Percentiles rank a stretch among this genome's conserved stretches.
These are phyloP conservation scores for Physella acuta DNA, from an alignment of 1,140 invertebrate genomes.

Conservation along the genomic window DNA sequence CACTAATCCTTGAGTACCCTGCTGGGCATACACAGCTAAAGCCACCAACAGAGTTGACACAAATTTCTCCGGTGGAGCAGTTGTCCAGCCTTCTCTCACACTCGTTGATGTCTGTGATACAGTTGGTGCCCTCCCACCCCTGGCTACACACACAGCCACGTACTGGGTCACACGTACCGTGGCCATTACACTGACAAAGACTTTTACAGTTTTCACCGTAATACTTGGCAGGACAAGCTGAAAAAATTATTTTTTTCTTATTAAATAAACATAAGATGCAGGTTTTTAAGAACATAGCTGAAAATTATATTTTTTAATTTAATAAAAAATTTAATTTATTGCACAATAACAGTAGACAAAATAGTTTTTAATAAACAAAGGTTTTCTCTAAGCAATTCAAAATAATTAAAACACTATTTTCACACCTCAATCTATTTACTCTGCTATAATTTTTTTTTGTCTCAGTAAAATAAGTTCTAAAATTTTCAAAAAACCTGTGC, in stretches of 20 bases:
- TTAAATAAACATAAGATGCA: background rate
- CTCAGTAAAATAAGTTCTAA: no score
- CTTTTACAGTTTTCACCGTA: background rate
- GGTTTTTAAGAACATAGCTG: no score
- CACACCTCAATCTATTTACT: no score
- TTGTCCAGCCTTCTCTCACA: constrained; percentile 1
- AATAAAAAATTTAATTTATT: no score
- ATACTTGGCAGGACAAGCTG: background rate
- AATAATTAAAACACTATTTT: no score
- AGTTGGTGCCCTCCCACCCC: background rate
- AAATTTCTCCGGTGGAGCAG: background rate
- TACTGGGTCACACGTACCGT: background rate
- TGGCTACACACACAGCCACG: background rate
- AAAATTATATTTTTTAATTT: no score
- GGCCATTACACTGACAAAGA: background rate
- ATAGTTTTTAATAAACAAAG: no score
- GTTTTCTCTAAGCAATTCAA: no score
- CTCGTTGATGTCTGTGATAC: background rate
- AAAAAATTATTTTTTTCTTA: background rate
- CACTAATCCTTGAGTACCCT: background rate
- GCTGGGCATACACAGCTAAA: background rate
- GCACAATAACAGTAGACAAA: no score
- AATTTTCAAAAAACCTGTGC: no score
- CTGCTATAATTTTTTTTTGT: no score
- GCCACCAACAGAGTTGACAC: background rate